Evolutionary conservation across 2,113 vertebrate genomes (phyloP).

Genomic region (Oreocharis arfaki): DNA sequence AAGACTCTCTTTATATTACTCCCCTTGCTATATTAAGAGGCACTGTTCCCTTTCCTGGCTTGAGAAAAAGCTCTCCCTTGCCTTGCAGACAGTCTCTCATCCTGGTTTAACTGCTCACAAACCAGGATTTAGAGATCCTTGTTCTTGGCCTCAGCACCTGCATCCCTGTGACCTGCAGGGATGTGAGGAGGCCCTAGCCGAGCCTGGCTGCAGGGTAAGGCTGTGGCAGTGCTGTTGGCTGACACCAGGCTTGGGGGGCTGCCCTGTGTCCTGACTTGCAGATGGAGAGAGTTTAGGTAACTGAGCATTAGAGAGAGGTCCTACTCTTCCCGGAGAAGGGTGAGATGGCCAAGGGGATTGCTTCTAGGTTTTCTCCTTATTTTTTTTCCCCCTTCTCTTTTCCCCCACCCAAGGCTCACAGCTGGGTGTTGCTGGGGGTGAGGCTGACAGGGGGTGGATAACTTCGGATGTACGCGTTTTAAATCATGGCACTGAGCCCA

Average conservation of each 20-base stretch:
- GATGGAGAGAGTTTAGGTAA: neutral
- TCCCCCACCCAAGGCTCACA: rapidly evolving
- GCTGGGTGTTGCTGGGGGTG: neutral
- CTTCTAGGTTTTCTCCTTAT: neutral
- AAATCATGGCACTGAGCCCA: neutral
- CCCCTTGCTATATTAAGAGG: slow-evolving; percentile 45
- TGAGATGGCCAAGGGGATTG: neutral
- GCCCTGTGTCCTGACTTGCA: neutral
- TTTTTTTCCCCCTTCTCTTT: no score
- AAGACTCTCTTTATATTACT: slow-evolving; percentile 50
- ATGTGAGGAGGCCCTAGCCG: neutral
- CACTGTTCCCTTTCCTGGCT: slow-evolving; percentile 19
- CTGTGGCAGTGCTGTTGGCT: neutral
- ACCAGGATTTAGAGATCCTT: neutral
- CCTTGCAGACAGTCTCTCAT: neutral
- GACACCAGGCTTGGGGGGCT: no score
- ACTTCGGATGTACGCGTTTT: neutral
- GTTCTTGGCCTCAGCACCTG: neutral
- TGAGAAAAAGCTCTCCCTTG: neutral
- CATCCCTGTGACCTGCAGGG: neutral
- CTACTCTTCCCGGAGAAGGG: neutral
- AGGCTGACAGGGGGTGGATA: neutral
- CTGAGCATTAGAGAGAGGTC: neutral
- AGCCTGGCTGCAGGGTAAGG: neutral
- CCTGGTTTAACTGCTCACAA: neutral